Percentiles rank a stretch among this genome's conserved stretches.
phyloP scores from a whole-genome alignment of 2,797 vertebrate genomes.

The Melanotaenia boesemani region DNA sequence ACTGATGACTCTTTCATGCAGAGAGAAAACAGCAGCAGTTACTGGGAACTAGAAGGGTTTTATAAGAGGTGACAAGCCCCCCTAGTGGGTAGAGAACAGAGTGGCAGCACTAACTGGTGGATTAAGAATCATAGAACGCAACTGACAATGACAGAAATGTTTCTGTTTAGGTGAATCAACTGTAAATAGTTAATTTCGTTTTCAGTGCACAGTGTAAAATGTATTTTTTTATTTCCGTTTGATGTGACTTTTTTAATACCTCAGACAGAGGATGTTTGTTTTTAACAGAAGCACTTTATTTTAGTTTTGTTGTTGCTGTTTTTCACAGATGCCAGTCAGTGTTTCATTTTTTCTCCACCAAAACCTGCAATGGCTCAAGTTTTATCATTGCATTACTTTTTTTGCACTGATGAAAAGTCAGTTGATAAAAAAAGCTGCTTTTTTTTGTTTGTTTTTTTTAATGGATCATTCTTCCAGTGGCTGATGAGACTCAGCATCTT shows the following conservation, averaged over 20 bases:
- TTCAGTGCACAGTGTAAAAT: conserved; percentile 85
- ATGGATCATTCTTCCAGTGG: conserved; percentile 49
- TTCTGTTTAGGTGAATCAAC: conserved; percentile 78
- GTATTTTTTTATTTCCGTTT: conserved; percentile 70
- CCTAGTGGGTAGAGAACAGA: conserved; percentile 25
- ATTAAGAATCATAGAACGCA: conserved; percentile 37
- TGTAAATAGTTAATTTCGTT: conserved; percentile 87
- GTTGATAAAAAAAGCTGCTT: conserved; percentile 41
- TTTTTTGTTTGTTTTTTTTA: not conserved
- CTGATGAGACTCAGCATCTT: conserved; percentile 49
- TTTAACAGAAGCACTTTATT: conserved; percentile 97
- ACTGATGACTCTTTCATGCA: conserved; percentile 42
- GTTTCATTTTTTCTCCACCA: conserved; percentile 72
- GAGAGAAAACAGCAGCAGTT: conserved; percentile 40
- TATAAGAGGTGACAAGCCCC: conserved; percentile 24
- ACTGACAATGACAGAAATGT: conserved; percentile 48
- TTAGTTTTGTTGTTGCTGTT: conserved; percentile 74
- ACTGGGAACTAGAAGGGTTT: conserved; percentile 43
- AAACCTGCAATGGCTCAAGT: conserved; percentile 35
- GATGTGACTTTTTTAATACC: conserved; percentile 86
- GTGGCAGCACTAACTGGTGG: conserved; percentile 31
- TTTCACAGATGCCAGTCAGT: conserved; percentile 84
- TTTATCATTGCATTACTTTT: conserved; percentile 28
- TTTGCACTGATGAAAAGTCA: conserved; percentile 31
- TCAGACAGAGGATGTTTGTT: conserved; percentile 86